Conservation (phyloP, 2,113 vertebrate species). For the Jacana jacana region DNA sequence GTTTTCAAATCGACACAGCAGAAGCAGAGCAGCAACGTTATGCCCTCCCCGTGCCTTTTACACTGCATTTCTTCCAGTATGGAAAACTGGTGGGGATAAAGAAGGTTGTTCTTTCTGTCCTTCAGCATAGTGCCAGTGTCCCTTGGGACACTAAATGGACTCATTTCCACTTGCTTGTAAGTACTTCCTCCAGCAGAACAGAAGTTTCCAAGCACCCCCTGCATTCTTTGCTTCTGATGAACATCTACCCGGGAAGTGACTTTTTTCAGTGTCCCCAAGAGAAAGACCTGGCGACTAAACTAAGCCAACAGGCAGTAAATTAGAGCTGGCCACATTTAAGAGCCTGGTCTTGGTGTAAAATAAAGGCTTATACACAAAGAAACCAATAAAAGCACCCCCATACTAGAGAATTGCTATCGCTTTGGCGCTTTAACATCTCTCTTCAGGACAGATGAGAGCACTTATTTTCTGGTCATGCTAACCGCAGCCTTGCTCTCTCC, state of each 20-base stretch:
- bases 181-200: neutral
- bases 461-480: neutral
- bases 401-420: neutral
- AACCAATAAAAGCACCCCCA: neutral
- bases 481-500: neutral
- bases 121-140: neutral
- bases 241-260: neutral
- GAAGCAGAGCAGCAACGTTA: neutral
- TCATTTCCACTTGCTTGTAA: neutral
- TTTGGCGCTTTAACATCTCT: neutral
- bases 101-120: neutral
- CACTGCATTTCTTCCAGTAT: neutral
- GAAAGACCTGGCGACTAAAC: neutral
- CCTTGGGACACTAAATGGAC: neutral
- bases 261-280: neutral
- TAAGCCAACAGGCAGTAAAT: neutral
- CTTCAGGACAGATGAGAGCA: neutral
- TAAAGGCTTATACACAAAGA: neutral
- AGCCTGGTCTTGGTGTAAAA: neutral
- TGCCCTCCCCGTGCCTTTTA: neutral
- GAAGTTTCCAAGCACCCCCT: neutral
- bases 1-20: neutral
- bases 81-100: neutral
- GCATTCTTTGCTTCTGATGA: conserved; percentile 20
- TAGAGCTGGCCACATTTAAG: neutral